Percentiles rank a stretch among this genome's conserved stretches.
phyloP scores from a whole-genome alignment of 2,113 vertebrate genomes.

The Deroptyus accipitrinus region DNA sequence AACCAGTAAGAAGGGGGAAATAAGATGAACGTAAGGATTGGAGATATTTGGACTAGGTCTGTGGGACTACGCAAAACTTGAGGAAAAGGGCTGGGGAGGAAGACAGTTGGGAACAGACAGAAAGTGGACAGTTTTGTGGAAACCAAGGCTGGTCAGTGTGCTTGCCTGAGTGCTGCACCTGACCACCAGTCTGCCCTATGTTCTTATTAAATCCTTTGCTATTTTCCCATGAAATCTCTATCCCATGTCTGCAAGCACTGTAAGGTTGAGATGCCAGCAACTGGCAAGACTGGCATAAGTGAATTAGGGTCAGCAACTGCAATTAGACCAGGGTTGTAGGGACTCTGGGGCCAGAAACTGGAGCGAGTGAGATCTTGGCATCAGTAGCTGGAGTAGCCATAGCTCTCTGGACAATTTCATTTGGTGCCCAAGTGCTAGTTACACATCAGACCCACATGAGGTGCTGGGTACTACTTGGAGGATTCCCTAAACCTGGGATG shows the following conservation, averaged over 20 bases:
- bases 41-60: not conserved
- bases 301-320: not conserved
- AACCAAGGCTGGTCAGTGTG: not conserved
- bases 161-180: not conserved
- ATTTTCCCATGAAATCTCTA: not conserved
- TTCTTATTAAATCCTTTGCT: not conserved
- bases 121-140: not conserved
- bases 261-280: not conserved
- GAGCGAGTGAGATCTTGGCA: not conserved
- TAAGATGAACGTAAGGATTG: not conserved
- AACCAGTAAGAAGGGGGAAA: not conserved
- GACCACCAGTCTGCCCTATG: not conserved
- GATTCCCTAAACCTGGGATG: not conserved
- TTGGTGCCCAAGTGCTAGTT: not conserved
- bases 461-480: not conserved
- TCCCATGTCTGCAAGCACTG: fast-evolving
- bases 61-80: not conserved
- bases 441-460: not conserved
- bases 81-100: not conserved
- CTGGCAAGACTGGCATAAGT: not conserved
- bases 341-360: not conserved
- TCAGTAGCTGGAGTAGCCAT: not conserved
- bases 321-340: not conserved
- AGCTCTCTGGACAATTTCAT: not conserved
- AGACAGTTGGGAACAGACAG: not conserved